phyloP scores from a whole-genome alignment of 2,888 invertebrate species.

The Limnephilus rhombicus region DNA sequence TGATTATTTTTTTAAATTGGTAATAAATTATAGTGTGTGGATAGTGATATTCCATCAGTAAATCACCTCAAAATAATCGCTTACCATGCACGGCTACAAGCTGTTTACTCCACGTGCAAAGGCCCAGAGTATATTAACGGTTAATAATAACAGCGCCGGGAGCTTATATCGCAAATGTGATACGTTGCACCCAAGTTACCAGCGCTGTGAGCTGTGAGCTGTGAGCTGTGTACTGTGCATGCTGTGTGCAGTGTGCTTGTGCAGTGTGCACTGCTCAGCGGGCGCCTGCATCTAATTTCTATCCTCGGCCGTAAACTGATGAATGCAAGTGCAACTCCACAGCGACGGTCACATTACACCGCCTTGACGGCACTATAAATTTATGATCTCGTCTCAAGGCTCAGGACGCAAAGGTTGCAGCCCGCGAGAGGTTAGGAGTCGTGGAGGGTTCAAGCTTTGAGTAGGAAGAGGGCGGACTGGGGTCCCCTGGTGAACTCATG shows the following conservation, averaged over 20 bases:
- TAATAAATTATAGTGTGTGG: not conserved
- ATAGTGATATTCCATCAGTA: not conserved
- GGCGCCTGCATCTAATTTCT: constrained; percentile 9
- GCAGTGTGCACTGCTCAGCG: not conserved
- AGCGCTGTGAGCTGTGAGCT: not conserved
- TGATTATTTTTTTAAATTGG: too few species aligned
- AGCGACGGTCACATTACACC: not conserved
- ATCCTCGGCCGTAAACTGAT: not conserved
- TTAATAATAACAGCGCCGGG: not conserved
- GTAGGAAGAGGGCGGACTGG: not conserved
- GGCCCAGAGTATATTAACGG: not conserved
- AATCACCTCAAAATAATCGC: not conserved
- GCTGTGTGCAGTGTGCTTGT: too few species aligned
- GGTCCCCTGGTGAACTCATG: not conserved
- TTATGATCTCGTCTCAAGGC: constrained; percentile 6
- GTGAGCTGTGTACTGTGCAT: not conserved
- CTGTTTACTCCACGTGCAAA: not conserved
- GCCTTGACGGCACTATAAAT: constrained; percentile 14
- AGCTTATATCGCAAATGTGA: not conserved
- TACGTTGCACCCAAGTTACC: not conserved
- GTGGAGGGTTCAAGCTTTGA: not conserved
- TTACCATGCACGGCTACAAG: not conserved
- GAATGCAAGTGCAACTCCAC: not conserved
- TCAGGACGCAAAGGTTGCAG: not conserved
- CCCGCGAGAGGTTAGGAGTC: not conserved